Base-by-base conservation (phyloP, 1,140 invertebrate species). In the Marisa cornuarietis region DNA sequence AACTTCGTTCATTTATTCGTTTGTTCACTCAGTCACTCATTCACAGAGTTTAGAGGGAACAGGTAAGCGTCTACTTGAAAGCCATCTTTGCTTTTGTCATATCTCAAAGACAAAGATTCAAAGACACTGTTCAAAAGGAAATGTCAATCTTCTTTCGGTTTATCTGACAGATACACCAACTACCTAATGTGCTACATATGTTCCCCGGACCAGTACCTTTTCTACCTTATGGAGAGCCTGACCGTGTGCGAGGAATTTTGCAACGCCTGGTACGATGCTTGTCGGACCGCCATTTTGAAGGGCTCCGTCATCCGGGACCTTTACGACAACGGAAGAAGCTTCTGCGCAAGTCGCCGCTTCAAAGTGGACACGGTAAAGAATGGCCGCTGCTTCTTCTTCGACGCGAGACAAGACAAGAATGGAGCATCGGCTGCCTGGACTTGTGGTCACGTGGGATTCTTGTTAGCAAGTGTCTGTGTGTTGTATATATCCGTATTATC, bases 141-240 rank as follows among this genome's bases (percentile, higher is more conserved):
- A 42, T 1, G 6, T 42, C 31, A 42, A 42, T 42, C 31, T 42
- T 4, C 31, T 42, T 42, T 42, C 31, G 31, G 31, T 42, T 42
- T 58, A 58, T 9, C 11, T 58, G 11, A 18, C 16, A 73, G 81
- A 54, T 91, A 90, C 82, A 86, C 90, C 0, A 91, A 91, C 82
- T 90, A 90, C 81, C 82, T 91, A 7, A 91, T 91, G 90, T 91
- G 91, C 75, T 91, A 91, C 78, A 89, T 91, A 22, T 91, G 91
- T 79, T 86, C 88, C 18, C 91, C 90, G 11, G 86, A 87, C 72
- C 91, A 91, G 83, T 87, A 89, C 80, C 74, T 76, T 31, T 91
- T 91, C 80, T 91, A 91, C 81, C 71, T 82, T 18, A 82, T 84
- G 54, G 90, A 91, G 83, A 85, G 87, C 78, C 71, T 91, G 76